These are phyloP conservation scores for Beris morrisii DNA, from an alignment of 2,888 invertebrate genomes.

Conservation along the genomic window DNA sequence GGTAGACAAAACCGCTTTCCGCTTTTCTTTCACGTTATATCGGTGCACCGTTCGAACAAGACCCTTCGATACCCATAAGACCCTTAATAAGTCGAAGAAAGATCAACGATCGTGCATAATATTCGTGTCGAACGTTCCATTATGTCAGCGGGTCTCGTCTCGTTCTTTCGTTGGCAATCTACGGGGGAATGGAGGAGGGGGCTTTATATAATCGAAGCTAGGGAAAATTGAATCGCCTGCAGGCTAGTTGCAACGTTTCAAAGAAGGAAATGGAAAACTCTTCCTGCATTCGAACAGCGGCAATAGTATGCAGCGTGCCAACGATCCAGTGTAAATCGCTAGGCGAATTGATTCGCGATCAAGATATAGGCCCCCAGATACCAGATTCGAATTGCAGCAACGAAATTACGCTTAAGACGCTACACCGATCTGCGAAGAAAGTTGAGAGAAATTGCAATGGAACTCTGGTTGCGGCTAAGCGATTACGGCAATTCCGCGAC, in stretches of 20 bases:
- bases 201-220: neutral
- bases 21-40: too few species aligned
- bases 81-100: slow-evolving; percentile 2
- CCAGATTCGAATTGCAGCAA: neutral
- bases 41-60: neutral
- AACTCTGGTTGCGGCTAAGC: neutral
- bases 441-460: slow-evolving; percentile 27
- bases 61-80: neutral
- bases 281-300: slow-evolving; percentile 23
- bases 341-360: neutral
- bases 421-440: slow-evolving; percentile 13
- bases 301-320: neutral
- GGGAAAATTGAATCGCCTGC: slow-evolving; percentile 8
- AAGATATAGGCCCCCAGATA: neutral
- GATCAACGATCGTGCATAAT: slow-evolving; percentile 6
- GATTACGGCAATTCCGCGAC: slow-evolving; percentile 10
- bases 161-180: too few species aligned
- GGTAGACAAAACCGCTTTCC: too few species aligned
- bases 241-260: neutral
- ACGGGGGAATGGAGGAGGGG: too few species aligned
- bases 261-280: slow-evolving; percentile 28
- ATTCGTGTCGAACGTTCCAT: slow-evolving; percentile 14
- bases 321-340: slow-evolving; percentile 11
- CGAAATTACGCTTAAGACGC: neutral
- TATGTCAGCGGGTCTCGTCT: slow-evolving; percentile 14